A percentile compares a stretch with the other conserved stretches of the same genome.
Evolutionary conservation across 2,113 vertebrate genomes (phyloP).

Genomic region (Gobiocypris rarus): DNA sequence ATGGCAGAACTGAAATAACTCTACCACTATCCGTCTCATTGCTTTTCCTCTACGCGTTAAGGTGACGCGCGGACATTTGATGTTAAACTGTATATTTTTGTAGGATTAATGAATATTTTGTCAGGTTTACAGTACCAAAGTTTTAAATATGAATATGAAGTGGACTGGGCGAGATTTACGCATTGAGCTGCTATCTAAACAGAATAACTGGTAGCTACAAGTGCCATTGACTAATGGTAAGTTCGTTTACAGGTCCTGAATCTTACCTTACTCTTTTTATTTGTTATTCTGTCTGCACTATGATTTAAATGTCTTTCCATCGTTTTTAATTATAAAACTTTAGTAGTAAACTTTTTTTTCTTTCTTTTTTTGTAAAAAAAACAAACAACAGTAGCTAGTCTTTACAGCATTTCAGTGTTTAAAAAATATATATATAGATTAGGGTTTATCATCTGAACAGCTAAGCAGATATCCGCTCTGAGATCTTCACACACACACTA

Average conservation of each 20-base stretch:
- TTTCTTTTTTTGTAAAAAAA: too few relatives aligned
- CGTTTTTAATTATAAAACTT: neutral
- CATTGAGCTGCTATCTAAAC: neutral
- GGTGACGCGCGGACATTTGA: neutral
- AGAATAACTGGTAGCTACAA: neutral
- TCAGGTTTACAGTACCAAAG: neutral
- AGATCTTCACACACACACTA: neutral
- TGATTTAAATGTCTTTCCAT: neutral
- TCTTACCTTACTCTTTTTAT: neutral
- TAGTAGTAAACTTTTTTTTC: neutral
- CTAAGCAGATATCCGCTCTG: too few relatives aligned
- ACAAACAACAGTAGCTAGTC: neutral
- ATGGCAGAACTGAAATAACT: neutral
- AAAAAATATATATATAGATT: neutral
- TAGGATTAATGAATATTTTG: neutral
- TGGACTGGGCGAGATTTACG: neutral
- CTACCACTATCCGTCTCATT: neutral
- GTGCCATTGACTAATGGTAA: neutral
- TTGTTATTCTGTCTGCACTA: neutral
- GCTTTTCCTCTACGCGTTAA: neutral
- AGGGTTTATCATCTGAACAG: neutral
- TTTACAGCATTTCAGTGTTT: neutral
- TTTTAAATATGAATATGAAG: neutral
- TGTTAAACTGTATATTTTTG: neutral
- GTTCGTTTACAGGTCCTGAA: neutral